Percentiles rank a stretch among this genome's conserved stretches.
These are phyloP conservation scores for Euura lappo DNA, from an alignment of 1,140 invertebrate genomes.

Conservation along the genomic window DNA sequence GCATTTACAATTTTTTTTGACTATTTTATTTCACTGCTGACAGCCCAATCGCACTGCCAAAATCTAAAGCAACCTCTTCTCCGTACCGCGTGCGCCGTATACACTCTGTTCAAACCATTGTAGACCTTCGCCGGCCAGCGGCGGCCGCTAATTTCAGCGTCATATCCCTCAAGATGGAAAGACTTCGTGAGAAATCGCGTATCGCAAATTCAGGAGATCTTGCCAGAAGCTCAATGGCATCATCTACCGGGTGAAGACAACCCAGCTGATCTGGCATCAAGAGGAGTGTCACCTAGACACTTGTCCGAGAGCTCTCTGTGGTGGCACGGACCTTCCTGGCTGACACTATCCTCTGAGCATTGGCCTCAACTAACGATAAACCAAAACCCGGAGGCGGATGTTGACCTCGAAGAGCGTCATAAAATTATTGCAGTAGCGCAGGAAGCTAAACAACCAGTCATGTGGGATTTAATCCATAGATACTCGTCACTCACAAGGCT, in stretches of 20 bases:
- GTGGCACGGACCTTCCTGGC: slow-evolving; percentile 22
- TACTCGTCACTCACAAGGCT: neutral
- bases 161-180: slow-evolving; percentile 28
- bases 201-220: slow-evolving; percentile 37
- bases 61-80: too few species aligned
- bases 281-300: slow-evolving; percentile 28
- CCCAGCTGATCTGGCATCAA: slow-evolving; percentile 30
- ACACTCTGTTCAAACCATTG: too few species aligned
- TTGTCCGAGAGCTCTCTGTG: slow-evolving; percentile 15
- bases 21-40: too few species aligned
- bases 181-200: slow-evolving; percentile 46
- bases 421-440: too few species aligned
- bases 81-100: too few species aligned
- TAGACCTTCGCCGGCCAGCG: too few species aligned
- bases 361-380: neutral
- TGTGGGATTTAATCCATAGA: neutral
- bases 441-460: too few species aligned
- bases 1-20: too few species aligned
- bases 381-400: too few species aligned
- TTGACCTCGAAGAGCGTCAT: too few species aligned
- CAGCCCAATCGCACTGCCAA: too few species aligned
- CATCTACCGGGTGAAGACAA: slow-evolving; percentile 31
- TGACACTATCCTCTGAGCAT: neutral
- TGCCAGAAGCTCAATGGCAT: slow-evolving; percentile 4
- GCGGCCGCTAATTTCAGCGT: too few species aligned